Evolutionary conservation across 2,797 vertebrate genomes (phyloP).

Genomic region (Takifugu rubripes): DNA sequence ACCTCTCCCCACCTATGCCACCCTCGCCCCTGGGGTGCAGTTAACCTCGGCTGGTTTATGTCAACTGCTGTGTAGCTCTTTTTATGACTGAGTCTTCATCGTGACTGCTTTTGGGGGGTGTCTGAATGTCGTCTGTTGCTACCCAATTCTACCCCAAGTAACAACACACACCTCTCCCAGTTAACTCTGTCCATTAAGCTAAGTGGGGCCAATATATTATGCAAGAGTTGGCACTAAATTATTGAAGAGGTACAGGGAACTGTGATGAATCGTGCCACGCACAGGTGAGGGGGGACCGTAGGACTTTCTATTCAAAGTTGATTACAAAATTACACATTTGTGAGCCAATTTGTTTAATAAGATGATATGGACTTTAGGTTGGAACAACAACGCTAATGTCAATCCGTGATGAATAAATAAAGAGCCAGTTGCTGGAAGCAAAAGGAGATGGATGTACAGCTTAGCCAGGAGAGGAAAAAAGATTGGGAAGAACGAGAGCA

Average conservation of each 20-base stretch:
- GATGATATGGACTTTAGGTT: slow-evolving; percentile 1
- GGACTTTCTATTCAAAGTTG: slow-evolving; percentile 17
- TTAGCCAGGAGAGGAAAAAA: slow-evolving; percentile 1
- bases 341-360: not conserved
- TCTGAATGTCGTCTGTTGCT: slow-evolving; percentile 39
- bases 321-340: slow-evolving; percentile 20
- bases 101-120: slow-evolving; percentile 38
- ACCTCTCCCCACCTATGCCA: slow-evolving; percentile 36
- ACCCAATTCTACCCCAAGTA: slow-evolving; percentile 47
- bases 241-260: slow-evolving; percentile 56
- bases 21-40: slow-evolving; percentile 54
- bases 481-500: slow-evolving; percentile 1
- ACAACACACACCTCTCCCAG: slow-evolving; percentile 42
- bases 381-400: slow-evolving; percentile 8
- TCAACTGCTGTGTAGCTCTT: slow-evolving; percentile 25
- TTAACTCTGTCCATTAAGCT: slow-evolving; percentile 75
- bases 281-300: slow-evolving; percentile 42
- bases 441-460: not conserved
- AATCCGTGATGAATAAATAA: slow-evolving; percentile 23
- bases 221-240: slow-evolving; percentile 58
- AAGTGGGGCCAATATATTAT: slow-evolving; percentile 71
- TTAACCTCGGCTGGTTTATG: slow-evolving; percentile 60
- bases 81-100: slow-evolving; percentile 42
- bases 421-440: not conserved
- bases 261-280: slow-evolving; percentile 54